phyloP scores from a whole-genome alignment of 2,888 invertebrate genomes.

The Diarsia brunnea region DNA sequence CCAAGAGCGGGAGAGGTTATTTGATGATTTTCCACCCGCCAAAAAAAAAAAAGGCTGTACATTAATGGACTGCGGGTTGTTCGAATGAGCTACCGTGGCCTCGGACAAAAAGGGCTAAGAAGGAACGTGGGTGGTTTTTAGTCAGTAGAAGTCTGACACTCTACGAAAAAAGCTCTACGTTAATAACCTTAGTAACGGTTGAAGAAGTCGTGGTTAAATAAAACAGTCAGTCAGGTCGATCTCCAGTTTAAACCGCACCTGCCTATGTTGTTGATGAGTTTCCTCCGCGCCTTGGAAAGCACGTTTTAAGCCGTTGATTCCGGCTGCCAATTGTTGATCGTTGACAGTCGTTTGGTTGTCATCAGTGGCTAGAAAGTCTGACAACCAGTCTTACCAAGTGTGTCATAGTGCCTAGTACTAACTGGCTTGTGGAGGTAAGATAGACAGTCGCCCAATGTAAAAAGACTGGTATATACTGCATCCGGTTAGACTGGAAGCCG shows the following conservation, averaged over 20 bases:
- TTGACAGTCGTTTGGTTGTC: neutral
- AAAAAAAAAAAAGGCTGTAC: no score
- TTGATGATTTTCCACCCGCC: no score
- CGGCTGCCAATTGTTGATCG: neutral
- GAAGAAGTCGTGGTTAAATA: neutral
- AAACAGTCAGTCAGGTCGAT: neutral
- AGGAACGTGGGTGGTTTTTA: no score
- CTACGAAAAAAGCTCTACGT: no score
- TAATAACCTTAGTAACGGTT: no score
- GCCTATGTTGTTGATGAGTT: no score
- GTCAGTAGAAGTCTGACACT: no score
- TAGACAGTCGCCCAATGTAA: neutral
- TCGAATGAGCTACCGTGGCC: no score
- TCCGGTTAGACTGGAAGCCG: neutral
- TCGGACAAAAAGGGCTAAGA: no score
- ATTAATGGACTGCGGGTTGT: no score
- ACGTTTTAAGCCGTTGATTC: neutral
- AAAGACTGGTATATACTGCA: neutral
- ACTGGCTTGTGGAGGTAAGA: neutral
- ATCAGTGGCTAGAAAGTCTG: neutral
- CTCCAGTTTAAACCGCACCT: neutral
- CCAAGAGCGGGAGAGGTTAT: no score
- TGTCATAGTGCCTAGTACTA: neutral
- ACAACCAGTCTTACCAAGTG: neutral
- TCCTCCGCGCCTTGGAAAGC: neutral